Evolutionary conservation across 2,113 vertebrate species (phyloP).

Genomic region (Mirza zaza): DNA sequence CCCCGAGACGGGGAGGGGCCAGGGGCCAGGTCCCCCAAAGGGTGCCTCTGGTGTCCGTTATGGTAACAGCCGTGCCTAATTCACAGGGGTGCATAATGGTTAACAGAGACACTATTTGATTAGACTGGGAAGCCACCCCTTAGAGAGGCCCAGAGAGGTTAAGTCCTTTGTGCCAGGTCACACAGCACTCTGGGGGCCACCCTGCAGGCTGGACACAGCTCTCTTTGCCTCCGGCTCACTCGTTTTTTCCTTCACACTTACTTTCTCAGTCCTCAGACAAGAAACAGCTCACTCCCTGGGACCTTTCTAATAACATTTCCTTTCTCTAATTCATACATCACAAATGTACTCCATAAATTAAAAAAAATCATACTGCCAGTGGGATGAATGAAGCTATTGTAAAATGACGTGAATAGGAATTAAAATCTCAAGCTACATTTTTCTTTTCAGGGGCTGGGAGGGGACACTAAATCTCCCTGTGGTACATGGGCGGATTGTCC

Average conservation of each 20-base stretch:
- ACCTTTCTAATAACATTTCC: not conserved
- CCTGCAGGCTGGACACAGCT: not conserved
- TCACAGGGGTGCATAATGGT: no score
- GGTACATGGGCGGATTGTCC: not conserved
- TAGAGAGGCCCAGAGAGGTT: not conserved
- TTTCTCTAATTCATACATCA: not conserved
- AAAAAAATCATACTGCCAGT: not conserved
- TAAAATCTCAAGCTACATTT: not conserved
- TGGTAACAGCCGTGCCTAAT: fast-evolving
- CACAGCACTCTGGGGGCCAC: not conserved
- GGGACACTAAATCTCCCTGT: not conserved
- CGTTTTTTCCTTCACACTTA: not conserved
- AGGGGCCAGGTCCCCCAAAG: not conserved
- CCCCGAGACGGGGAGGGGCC: not conserved
- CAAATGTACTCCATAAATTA: constrained; percentile 37
- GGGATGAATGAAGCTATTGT: constrained; percentile 46
- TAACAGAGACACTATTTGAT: fast-evolving
- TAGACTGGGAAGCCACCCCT: no score
- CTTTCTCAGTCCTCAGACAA: not conserved
- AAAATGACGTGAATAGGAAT: not conserved
- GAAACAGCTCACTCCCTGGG: not conserved
- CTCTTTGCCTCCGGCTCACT: fast-evolving
- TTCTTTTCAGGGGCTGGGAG: not conserved
- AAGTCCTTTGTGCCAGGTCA: not conserved
- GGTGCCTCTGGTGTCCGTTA: fast-evolving